Evolutionary conservation across 2,113 vertebrate genomes (phyloP), one percentile per base, ranked within the genome.

Genomic region (Festucalex cinctus): DNA sequence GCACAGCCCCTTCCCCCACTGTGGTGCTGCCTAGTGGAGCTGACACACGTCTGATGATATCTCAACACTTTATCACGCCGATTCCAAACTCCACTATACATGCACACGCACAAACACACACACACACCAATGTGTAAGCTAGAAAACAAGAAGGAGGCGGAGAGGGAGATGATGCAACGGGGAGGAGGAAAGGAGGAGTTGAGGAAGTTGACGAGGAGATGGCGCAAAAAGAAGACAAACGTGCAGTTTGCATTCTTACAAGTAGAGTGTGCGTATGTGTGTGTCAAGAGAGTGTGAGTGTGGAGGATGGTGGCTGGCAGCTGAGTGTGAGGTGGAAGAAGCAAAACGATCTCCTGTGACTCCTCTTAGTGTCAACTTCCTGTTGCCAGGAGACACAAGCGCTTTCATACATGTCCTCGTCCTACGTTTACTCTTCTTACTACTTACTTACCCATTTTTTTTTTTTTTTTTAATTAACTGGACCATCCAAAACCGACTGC

Each of bases 221-320:
- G 35, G 41, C 56, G 24, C 9, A 68, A 24, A 35, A 44, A 60
- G 66, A 51, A 5, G 70, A 60, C 16, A 65, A 63, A 62, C 41
- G 63, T 53, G 57, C 35, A 16, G 20, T 61, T 12, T 13, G 2
- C 59, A 14, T 39, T 41, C 36, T 61, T 41, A 22, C 5, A 12
- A 61, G 59, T 14, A 12, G 35, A 59, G 9, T 3, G 32, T 19
- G 17, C 13, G 16, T 9, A 39, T 44, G 22, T 63, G 63, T 63
- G 64, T 36, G 68, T 63, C 35, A 77, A 80, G 41, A 35, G 63
- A 43, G 16, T 46, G 39, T 14, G 32, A 70, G 75, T 39, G 80
- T 78, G 72, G 83, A 85, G 84, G 84, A 83, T 75, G 85, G 85
- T 75, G 68, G 36, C 69, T 76, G 72, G 76, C 82, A 83, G 82